Conservation (phyloP, 2,113 vertebrate genomes). For the Dromas ardeola region DNA sequence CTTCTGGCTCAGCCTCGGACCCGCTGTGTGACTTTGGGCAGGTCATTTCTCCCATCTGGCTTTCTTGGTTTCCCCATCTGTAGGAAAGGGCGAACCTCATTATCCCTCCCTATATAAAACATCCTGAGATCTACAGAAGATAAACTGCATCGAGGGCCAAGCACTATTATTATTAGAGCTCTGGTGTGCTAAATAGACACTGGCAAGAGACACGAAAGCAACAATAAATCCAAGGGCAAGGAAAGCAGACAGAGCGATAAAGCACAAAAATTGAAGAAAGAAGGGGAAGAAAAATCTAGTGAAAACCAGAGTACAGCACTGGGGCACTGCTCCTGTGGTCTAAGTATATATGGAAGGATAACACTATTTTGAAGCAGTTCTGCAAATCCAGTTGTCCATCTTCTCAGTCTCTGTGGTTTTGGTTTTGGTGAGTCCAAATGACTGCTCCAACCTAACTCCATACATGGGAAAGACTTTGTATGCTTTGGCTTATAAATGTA, state of each 20-base stretch:
- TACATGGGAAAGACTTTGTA: not conserved
- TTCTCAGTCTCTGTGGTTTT: not conserved
- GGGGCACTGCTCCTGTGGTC: not conserved
- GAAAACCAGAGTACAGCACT: not conserved
- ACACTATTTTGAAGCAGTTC: not conserved
- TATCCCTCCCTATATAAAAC: not conserved
- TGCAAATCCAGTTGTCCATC: not conserved
- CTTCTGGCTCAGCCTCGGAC: not conserved
- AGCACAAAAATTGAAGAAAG: not conserved
- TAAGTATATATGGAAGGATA: not conserved
- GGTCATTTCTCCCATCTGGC: not conserved
- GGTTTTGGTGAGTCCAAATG: not conserved
- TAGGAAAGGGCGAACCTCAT: not conserved
- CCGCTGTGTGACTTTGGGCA: not conserved
- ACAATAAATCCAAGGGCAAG: not conserved
- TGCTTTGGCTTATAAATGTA: not conserved
- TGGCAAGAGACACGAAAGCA: not conserved
- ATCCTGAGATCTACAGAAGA: not conserved
- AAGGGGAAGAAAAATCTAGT: not conserved
- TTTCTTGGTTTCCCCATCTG: not conserved
- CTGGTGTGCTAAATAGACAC: not conserved
- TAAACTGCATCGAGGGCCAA: not conserved
- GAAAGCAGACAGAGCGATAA: not conserved
- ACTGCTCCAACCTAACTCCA: not conserved
- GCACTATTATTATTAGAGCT: not conserved